A percentile compares a stretch with the other conserved stretches of the same genome.
Evolutionary conservation across 2,888 invertebrate genomes (phyloP).

Genomic region (Gymnoscelis rufifasciata): DNA sequence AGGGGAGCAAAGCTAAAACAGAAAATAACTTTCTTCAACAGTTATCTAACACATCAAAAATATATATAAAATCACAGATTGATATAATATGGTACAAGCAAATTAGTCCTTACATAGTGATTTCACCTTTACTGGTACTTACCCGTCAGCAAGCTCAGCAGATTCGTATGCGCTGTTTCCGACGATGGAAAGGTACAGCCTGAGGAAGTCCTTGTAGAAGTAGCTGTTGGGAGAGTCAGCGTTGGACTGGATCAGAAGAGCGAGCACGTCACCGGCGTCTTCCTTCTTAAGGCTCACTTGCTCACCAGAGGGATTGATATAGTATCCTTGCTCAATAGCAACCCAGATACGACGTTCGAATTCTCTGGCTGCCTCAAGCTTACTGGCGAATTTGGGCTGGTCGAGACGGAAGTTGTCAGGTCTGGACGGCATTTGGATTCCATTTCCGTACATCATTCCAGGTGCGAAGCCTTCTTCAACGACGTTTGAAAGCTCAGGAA

Average conservation of each 20-base stretch:
- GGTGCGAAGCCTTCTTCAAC: slow-evolving; percentile 82
- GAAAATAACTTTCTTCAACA: background rate
- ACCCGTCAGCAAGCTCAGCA: slow-evolving; percentile 39
- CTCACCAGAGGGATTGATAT: slow-evolving; percentile 65
- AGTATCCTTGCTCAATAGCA: slow-evolving; percentile 79
- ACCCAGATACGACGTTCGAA: slow-evolving; percentile 79
- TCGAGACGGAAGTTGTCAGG: slow-evolving; percentile 76
- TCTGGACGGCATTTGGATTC: slow-evolving; percentile 82
- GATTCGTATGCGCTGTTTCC: slow-evolving; percentile 61
- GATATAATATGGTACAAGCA: no score
- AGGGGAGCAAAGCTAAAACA: slow-evolving; percentile 47
- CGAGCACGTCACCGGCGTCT: slow-evolving; percentile 81
- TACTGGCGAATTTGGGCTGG: slow-evolving; percentile 59
- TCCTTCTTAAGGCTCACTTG: slow-evolving; percentile 78
- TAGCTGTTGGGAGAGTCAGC: slow-evolving; percentile 79
- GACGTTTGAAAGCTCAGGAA: slow-evolving; percentile 72
- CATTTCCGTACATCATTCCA: slow-evolving; percentile 81
- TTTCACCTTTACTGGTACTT: slow-evolving; percentile 20
- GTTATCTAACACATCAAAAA: no score
- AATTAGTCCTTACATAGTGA: background rate
- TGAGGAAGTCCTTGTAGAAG: slow-evolving; percentile 80
- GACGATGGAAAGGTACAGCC: slow-evolving; percentile 77
- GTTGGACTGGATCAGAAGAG: slow-evolving; percentile 82
- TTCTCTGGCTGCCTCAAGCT: slow-evolving; percentile 63
- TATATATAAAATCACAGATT: no score